Evolutionary conservation across 2,888 invertebrate species (phyloP).

Genomic region (Acrobeloides nanus): DNA sequence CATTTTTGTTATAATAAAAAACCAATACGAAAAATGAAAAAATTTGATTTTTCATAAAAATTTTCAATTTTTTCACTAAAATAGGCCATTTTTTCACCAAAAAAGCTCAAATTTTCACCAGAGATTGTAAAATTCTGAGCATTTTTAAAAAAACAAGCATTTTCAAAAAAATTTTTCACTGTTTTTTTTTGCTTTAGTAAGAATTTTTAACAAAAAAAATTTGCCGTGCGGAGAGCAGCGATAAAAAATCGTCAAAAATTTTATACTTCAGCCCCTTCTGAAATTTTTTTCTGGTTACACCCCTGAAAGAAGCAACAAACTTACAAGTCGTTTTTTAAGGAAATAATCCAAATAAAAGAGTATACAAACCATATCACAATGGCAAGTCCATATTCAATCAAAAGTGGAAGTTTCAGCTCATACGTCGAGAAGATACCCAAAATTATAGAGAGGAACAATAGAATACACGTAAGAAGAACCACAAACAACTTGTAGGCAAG

Average conservation of each 20-base stretch:
- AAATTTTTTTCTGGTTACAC: too few relatives aligned
- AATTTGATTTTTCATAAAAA: neutral
- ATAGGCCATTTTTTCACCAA: too few relatives aligned
- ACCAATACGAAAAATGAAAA: constrained; percentile 1
- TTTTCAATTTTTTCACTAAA: too few relatives aligned
- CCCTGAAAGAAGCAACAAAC: too few relatives aligned
- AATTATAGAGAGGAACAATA: constrained; percentile 13
- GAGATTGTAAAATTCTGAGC: constrained; percentile 4
- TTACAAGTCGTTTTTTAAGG: constrained; percentile 21
- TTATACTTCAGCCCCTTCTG: too few relatives aligned
- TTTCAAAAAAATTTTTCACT: too few relatives aligned
- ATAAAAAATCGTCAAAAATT: too few relatives aligned
- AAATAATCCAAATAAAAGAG: constrained; percentile 21
- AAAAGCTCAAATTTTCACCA: too few relatives aligned
- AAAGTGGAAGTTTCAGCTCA: constrained; percentile 10
- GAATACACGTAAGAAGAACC: constrained; percentile 10
- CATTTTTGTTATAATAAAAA: neutral
- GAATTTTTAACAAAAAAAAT: too few relatives aligned
- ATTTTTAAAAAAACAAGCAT: too few relatives aligned
- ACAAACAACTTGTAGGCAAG: constrained; percentile 11
- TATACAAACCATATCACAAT: constrained; percentile 24
- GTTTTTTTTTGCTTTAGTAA: too few relatives aligned
- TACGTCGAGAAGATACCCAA: constrained; percentile 6
- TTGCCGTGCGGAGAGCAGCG: too few relatives aligned
- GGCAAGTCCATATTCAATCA: constrained; percentile 28